Base-by-base conservation (phyloP, 2,113 vertebrate genomes). In the Todiramphus chloris region DNA sequence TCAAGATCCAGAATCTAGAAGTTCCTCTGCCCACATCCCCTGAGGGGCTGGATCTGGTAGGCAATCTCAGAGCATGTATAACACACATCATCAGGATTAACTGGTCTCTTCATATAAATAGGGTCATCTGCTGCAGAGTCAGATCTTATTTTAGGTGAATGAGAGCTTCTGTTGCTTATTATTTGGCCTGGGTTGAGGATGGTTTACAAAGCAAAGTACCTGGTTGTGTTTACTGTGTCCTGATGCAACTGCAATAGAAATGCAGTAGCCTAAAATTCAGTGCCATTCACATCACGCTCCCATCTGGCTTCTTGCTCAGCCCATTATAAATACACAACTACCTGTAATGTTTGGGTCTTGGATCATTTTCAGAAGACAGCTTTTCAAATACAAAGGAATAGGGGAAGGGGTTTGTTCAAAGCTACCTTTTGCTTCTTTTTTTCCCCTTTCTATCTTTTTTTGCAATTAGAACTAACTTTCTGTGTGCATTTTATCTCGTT, bases 11-110 rank as follows among this genome's bases (percentile, higher is more conserved):
- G 91, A 95, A 94, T 70, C 68, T 91, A 93, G 95, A 93, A 91
- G 95, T 89, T 97, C 78, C 93, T 95, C 96, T 96, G 69, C 81
- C 30, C 77, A 91, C 94, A 94, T 62, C 58, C 91, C 66, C 66
- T 89, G 87, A 96, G 81, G 93, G 95, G 35, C 62, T 97, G 96
- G 87, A 93, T 95, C 91, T 97, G 91, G 94, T 95, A 96, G 87
- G 94, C 91, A 73, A 95, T 56, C 74, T 96, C 84, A 81, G 83
- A 97, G 53, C 35, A 73, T 5, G 18, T 6, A 1, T 76, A 82
- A 82, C 5, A 35, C 60, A 86, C 62, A 28, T 37, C 2, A 3
- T 27, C 73, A 96, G 66, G 69, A 64, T 91, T 89, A 89, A 48
- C 56, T 84, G 17, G 30, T 6, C 7, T 79, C 37, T 83, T 92